Evolutionary conservation across 2,888 invertebrate genomes (phyloP).

Genomic region (Caenorhabditis angaria): DNA sequence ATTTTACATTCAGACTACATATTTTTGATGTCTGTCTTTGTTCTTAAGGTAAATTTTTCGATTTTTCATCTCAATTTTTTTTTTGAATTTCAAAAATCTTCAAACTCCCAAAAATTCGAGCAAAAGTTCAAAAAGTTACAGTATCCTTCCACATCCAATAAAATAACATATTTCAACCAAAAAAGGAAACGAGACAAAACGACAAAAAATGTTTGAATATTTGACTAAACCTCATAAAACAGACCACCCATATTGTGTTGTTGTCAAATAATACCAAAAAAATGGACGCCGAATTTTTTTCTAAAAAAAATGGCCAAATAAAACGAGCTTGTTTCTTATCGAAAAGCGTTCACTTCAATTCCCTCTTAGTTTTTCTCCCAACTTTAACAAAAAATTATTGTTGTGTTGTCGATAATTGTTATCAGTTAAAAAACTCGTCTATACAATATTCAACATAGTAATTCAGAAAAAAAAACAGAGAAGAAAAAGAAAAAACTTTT

Average conservation of each 20-base stretch:
- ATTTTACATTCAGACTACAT: no score
- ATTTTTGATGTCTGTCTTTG: no score
- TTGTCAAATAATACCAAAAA: neutral
- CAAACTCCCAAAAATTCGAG: no score
- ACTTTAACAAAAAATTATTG: no score
- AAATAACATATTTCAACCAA: neutral
- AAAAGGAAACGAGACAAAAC: slow-evolving; percentile 10
- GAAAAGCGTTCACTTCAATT: neutral
- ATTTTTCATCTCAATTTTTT: no score
- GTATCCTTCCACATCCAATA: no score
- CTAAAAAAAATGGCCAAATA: slow-evolving; percentile 16
- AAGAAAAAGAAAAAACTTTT: neutral
- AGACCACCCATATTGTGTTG: slow-evolving; percentile 3
- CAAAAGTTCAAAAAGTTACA: no score
- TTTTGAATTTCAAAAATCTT: no score
- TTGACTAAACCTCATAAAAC: slow-evolving; percentile 24
- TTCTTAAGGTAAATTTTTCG: no score
- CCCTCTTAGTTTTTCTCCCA: neutral
- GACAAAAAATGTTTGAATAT: slow-evolving; percentile 30
- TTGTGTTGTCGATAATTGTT: no score
- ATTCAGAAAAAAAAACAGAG: neutral
- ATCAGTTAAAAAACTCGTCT: no score
- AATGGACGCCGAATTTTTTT: neutral
- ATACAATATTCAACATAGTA: neutral
- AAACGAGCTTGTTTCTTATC: slow-evolving; percentile 15